Percentiles rank a stretch among this genome's conserved stretches.
phyloP scores from a whole-genome alignment of 2,888 invertebrate species.

The Tipula helvola region DNA sequence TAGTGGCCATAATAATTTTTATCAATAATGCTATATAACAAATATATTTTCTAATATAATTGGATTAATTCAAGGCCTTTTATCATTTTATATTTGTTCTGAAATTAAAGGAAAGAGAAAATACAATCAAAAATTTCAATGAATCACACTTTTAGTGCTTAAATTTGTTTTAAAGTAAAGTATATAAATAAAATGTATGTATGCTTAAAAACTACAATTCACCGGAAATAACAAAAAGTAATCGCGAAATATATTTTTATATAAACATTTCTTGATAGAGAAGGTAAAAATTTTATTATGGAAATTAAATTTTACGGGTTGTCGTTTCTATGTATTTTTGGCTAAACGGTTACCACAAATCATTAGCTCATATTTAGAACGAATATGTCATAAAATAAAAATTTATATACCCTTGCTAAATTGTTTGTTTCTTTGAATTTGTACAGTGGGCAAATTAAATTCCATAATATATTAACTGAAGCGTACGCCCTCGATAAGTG shows the following conservation, averaged over 20 bases:
- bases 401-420: neutral
- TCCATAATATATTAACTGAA: neutral
- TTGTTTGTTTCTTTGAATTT: neutral
- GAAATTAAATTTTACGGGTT: neutral
- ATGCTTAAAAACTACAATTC: neutral
- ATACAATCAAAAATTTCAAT: neutral
- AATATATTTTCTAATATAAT: neutral
- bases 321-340: neutral
- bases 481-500: neutral
- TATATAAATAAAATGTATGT: neutral
- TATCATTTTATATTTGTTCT: conserved; percentile 6
- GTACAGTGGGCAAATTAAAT: neutral
- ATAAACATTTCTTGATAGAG: neutral
- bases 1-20: conserved; percentile 11
- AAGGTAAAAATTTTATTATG: neutral
- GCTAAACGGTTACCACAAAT: neutral
- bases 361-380: neutral
- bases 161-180: neutral
- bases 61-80: conserved; percentile 8
- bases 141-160: neutral
- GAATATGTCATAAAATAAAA: neutral
- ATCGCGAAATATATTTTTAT: neutral
- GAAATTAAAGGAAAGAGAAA: neutral
- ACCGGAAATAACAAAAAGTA: neutral
- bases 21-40: neutral